A percentile compares a stretch with the other conserved stretches of the same genome.
Conservation (phyloP, 1,140 invertebrate species). For the Cryptotermes secundus region DNA sequence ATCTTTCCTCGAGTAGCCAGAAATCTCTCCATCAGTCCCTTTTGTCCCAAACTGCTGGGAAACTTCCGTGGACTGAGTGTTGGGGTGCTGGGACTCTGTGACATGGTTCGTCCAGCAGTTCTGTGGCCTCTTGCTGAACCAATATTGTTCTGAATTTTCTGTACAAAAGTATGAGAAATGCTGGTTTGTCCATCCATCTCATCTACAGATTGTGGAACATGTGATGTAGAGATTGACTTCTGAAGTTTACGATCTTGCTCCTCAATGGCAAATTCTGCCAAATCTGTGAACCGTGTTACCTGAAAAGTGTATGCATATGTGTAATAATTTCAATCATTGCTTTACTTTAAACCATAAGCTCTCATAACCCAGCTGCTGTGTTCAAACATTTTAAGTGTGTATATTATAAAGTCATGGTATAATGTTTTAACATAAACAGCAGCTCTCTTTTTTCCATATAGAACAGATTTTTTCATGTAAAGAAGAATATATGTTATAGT, state of each 20-base stretch:
- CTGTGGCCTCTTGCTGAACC: not conserved
- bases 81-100: not conserved
- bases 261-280: slow-evolving; percentile 30
- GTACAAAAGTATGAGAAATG: not conserved
- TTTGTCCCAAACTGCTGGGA: not conserved
- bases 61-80: not conserved
- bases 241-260: slow-evolving; percentile 28
- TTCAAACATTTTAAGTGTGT: no score
- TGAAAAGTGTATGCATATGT: not conserved
- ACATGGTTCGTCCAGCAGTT: not conserved
- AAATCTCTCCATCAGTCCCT: slow-evolving; percentile 32
- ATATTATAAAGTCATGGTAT: no score
- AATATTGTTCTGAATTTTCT: not conserved
- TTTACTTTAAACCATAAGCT: no score
- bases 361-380: no score
- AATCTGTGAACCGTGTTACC: slow-evolving; percentile 33
- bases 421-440: no score
- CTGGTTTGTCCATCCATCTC: not conserved
- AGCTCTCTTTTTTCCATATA: no score
- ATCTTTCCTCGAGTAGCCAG: slow-evolving; percentile 30
- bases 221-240: slow-evolving; percentile 10
- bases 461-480: no score
- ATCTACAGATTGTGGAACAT: not conserved
- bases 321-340: no score
- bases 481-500: no score